Evolutionary conservation across 2,888 invertebrate genomes (phyloP).

Genomic region (Xanthorhoe designata): DNA sequence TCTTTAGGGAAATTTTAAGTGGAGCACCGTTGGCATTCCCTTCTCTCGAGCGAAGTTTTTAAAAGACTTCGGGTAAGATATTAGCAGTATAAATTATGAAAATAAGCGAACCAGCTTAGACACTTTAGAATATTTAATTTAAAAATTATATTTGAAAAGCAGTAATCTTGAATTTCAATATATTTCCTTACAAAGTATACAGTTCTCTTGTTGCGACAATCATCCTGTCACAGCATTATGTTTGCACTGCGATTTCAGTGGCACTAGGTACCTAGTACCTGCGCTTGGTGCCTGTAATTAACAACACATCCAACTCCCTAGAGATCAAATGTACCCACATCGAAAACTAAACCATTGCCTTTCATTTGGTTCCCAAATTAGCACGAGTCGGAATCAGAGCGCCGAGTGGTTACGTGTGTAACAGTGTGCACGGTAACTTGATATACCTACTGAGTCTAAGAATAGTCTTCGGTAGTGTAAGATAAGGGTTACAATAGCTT

Average conservation of each 20-base stretch:
- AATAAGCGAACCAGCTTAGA: slow-evolving; percentile 30
- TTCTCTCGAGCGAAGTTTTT: slow-evolving; percentile 50
- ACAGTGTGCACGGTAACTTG: slow-evolving; percentile 32
- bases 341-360: slow-evolving; percentile 64
- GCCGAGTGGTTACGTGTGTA: slow-evolving; percentile 29
- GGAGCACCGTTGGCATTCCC: slow-evolving; percentile 54
- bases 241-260: slow-evolving; percentile 53
- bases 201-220: background rate
- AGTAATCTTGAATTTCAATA: background rate
- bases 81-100: slow-evolving; percentile 49
- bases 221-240: slow-evolving; percentile 11
- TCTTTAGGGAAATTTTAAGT: slow-evolving; percentile 63
- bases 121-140: slow-evolving; percentile 13
- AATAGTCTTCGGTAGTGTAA: slow-evolving; percentile 8
- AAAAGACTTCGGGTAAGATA: slow-evolving; percentile 53
- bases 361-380: slow-evolving; percentile 64
- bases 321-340: slow-evolving; percentile 60
- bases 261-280: slow-evolving; percentile 29
- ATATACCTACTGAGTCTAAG: slow-evolving; percentile 16
- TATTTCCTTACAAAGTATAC: slow-evolving; percentile 1
- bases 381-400: slow-evolving; percentile 51
- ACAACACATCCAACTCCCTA: slow-evolving; percentile 53
- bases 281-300: slow-evolving; percentile 61
- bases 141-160: background rate
- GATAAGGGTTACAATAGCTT: background rate